Conservation (phyloP, 2,113 vertebrate genomes). For the Crotalus tigris region DNA sequence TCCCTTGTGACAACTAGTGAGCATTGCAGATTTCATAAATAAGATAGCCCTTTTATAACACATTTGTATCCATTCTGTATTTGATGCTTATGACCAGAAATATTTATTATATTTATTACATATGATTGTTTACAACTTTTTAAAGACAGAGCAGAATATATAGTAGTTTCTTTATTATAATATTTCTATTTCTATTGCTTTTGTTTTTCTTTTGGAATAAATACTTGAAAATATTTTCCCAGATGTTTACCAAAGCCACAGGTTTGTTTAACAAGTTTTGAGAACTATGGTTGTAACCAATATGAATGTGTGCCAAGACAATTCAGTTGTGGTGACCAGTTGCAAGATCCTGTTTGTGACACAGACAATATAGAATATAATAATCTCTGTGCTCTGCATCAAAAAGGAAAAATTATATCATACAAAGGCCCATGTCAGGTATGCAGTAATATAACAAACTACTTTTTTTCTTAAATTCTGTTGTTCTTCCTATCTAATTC, state of each 20-base stretch:
- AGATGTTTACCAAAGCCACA: conserved; percentile 86
- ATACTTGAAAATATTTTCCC: conserved; percentile 40
- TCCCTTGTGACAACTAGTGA: not conserved
- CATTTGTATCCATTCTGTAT: not conserved
- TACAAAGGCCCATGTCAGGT: conserved; percentile 95
- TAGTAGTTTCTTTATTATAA: not conserved
- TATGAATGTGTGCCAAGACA: conserved; percentile 85
- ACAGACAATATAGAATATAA: conserved; percentile 82
- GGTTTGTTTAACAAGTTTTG: conserved; percentile 88
- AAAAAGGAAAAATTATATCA: conserved; percentile 85
- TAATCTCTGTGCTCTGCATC: conserved; percentile 85
- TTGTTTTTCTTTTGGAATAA: not conserved
- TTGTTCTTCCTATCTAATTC: not conserved
- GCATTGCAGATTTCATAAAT: not conserved
- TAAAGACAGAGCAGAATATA: not conserved
- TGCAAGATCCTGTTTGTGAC: conserved; percentile 87
- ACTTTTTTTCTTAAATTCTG: not conserved
- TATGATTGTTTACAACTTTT: conserved; percentile 3
- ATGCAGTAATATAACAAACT: conserved; percentile 38
- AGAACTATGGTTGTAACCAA: conserved; percentile 81
- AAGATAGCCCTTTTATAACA: rapidly evolving
- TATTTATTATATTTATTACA: not conserved
- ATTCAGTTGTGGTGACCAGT: conserved; percentile 81
- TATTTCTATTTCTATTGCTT: not conserved
- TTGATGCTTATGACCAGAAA: not conserved